Conservation (phyloP, 2,797 vertebrate genomes). For the Catostomus latipinnis region DNA sequence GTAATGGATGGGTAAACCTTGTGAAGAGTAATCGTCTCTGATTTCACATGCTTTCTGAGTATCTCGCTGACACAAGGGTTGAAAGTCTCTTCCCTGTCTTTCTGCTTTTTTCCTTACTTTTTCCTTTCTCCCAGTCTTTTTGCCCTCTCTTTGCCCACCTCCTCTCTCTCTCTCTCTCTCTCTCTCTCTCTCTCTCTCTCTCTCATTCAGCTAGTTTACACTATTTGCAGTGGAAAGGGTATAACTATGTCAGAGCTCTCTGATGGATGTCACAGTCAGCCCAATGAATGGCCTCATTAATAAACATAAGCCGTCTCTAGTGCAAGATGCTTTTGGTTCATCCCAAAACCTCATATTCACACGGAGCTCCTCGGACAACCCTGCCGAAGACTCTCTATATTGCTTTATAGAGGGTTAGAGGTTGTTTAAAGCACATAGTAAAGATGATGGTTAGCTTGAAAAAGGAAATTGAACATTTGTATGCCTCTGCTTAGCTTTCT, state of each 20-base stretch:
- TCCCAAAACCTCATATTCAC: conserved; percentile 63
- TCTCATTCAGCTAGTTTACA: conserved; percentile 69
- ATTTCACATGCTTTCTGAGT: conserved; percentile 83
- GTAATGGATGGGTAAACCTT: conserved; percentile 85
- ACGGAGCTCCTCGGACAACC: conserved; percentile 11
- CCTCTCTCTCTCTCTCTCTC: too few species aligned
- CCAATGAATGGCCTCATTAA: conserved; percentile 78
- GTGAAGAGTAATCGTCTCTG: conserved; percentile 86
- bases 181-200: too few species aligned
- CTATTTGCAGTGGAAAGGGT: conserved; percentile 78
- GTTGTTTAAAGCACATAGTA: conserved; percentile 17
- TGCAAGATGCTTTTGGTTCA: conserved; percentile 73
- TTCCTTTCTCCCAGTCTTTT: conserved; percentile 18
- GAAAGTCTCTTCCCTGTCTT: conserved; percentile 65
- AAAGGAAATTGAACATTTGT: conserved; percentile 12
- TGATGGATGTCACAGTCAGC: conserved; percentile 74
- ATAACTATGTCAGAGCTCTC: conserved; percentile 78
- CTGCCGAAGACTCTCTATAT: too few species aligned
- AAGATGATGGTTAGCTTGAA: conserved; percentile 1
- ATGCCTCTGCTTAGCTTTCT: conserved; percentile 38
- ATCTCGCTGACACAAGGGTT: conserved; percentile 77
- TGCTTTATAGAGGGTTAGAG: conserved; percentile 1
- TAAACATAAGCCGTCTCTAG: conserved; percentile 82
- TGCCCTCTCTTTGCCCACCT: background rate
- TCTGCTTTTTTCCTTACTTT: conserved; percentile 7